phyloP scores from a whole-genome alignment of 1,140 invertebrate species.

The Melitaea cinxia region DNA sequence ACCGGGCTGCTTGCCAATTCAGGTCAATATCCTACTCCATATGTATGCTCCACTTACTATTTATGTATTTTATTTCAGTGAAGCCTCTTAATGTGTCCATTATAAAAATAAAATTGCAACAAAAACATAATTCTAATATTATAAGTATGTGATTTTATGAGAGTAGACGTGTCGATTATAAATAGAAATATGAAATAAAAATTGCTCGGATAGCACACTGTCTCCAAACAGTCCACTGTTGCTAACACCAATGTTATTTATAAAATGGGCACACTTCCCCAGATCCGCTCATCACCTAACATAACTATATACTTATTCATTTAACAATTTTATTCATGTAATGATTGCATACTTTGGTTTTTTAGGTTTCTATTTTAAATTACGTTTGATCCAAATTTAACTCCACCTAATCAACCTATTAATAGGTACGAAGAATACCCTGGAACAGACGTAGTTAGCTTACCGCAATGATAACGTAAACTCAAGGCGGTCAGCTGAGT shows the following conservation, averaged over 20 bases:
- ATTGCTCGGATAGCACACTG: conserved; percentile 45
- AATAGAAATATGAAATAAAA: conserved; percentile 61
- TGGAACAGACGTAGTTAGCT: conserved; percentile 59
- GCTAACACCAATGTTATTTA: conserved; percentile 63
- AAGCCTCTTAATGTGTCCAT: not conserved
- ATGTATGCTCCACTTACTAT: not conserved
- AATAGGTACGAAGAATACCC: conserved; percentile 63
- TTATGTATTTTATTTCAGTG: not conserved
- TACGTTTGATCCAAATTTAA: conserved; percentile 58
- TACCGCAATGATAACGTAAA: conserved; percentile 30
- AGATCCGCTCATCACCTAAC: conserved; percentile 39
- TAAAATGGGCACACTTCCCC: conserved; percentile 65
- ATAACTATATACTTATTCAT: conserved; percentile 12
- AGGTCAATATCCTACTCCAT: conserved; percentile 65
- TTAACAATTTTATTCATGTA: conserved; percentile 4
- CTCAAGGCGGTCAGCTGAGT: conserved; percentile 50
- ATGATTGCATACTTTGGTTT: conserved; percentile 2
- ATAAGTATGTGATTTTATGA: not conserved
- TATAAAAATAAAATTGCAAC: not conserved
- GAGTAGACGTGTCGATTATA: conserved; percentile 39
- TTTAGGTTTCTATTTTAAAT: not conserved
- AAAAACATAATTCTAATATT: not conserved
- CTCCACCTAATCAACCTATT: conserved; percentile 44
- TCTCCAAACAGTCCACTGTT: conserved; percentile 45
- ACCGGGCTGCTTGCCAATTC: conserved; percentile 57